Base-by-base conservation (phyloP, 2,113 vertebrate genomes). In the Mola mola region DNA sequence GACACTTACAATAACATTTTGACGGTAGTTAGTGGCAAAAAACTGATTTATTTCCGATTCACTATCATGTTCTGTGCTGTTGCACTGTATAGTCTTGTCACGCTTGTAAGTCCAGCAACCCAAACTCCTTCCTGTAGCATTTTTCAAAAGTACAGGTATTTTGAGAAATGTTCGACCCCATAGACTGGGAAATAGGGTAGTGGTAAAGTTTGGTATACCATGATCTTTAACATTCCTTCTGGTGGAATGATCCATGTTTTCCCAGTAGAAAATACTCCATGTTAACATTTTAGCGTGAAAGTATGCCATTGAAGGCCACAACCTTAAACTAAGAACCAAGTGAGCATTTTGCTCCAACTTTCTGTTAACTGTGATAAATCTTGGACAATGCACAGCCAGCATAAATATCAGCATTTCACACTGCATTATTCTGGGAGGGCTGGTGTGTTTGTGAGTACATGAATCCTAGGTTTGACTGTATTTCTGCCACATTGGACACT, bases 381-480 rank as follows among this genome's bases (percentile, higher is more conserved):
- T 63, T 69, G 9, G 25, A 47, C 19, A 15, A 36, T 43, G 24
- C 16, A 21, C n/a, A 40, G 40, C 34, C 52, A 49, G 25, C 15
- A 37, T 29, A 40, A 46, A 59, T 68, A 43, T 13, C 9, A 26
- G 43, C 40, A 73, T 62, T 73, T 57, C 67, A 34, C 26, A 21
- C 16, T 60, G n/a, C 17, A 21, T 43, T 61, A 47, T 44, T 59
- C 58, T 52, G 8, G 25, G 52, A 8, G 33, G 55, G 36, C 41
- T 24, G 41, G 13, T 43, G 41, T 34, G 34, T 26, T 62, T 26
- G 33, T 66, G 41, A 34, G 42, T 44, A 73, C 43, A 58, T 47
- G 43, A 61, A 72, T 75, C 41, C 25, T 29, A 20, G 59, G 33
- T 56, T 63, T 76, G 26, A 71, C 67, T 34, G 33, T 34, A 34